Conservation (phyloP, 2,797 vertebrate species). For the Dipus sagitta region DNA sequence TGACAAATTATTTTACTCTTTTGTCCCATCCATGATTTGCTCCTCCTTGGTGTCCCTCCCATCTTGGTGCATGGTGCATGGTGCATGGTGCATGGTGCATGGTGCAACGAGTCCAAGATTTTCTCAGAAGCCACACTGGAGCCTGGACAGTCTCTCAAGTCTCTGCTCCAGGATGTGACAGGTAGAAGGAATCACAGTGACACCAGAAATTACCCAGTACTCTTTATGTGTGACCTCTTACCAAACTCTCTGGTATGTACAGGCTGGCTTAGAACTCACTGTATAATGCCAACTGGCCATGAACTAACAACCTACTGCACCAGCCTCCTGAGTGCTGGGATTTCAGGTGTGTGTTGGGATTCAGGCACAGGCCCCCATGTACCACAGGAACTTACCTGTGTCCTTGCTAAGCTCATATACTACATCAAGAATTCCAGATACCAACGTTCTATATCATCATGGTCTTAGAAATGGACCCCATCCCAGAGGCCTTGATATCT, state of each 20-base stretch:
- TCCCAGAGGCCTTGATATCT: not conserved
- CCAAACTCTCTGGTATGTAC: not conserved
- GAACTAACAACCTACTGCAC: not conserved
- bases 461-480: not conserved
- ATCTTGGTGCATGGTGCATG: not conserved
- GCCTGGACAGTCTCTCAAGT: not conserved
- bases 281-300: not conserved
- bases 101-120: not conserved
- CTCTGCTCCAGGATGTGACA: not conserved
- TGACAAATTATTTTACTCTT: not conserved
- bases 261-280: not conserved
- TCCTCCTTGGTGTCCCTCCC: not conserved
- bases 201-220: not conserved
- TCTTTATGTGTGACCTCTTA: not conserved
- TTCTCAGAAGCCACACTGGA: not conserved
- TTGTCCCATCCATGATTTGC: not conserved
- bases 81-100: too few relatives aligned
- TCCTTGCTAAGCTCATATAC: rapidly evolving
- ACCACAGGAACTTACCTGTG: not conserved
- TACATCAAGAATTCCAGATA: not conserved
- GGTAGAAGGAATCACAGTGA: not conserved
- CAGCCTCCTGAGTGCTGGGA: too few relatives aligned
- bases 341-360: too few relatives aligned
- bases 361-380: too few relatives aligned
- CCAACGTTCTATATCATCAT: rapidly evolving